phyloP scores from a whole-genome alignment of 2,888 invertebrate species.

The Blastobasis adustella region DNA sequence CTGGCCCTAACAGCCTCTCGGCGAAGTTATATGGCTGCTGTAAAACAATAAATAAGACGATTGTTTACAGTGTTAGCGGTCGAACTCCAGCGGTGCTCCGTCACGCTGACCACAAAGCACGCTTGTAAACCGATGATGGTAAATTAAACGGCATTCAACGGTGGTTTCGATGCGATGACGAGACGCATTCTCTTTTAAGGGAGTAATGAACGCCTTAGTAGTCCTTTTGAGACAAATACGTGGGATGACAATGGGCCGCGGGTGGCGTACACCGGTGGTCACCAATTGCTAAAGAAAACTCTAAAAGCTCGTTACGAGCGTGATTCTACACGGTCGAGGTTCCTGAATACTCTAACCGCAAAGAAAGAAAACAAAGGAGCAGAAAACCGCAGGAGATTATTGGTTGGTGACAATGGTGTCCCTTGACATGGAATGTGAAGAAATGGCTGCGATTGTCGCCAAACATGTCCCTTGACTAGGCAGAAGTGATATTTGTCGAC shows the following conservation, averaged over 20 bases:
- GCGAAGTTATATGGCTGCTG: slow-evolving; percentile 60
- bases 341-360: background rate
- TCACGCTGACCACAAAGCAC: slow-evolving; percentile 31
- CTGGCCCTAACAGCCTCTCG: slow-evolving; percentile 51
- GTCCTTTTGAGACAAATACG: slow-evolving; percentile 39
- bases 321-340: slow-evolving; percentile 2
- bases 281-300: slow-evolving; percentile 22
- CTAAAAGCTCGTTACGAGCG: slow-evolving; percentile 36
- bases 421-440: background rate
- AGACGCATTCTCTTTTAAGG: slow-evolving; percentile 27
- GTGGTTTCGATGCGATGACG: slow-evolving; percentile 41
- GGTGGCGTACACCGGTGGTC: slow-evolving; percentile 21
- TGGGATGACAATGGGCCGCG: slow-evolving; percentile 37
- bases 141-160: slow-evolving; percentile 41
- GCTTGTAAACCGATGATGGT: slow-evolving; percentile 50
- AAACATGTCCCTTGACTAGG: background rate
- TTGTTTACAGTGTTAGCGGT: slow-evolving; percentile 61
- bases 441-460: background rate
- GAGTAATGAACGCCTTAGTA: slow-evolving; percentile 34
- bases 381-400: slow-evolving; percentile 6
- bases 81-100: slow-evolving; percentile 54
- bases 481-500: slow-evolving; percentile 1
- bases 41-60: slow-evolving; percentile 68
- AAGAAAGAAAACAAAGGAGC: slow-evolving; percentile 2
- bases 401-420: no score